phyloP scores from a whole-genome alignment of 2,888 invertebrate genomes.

The Rhagonycha lutea region DNA sequence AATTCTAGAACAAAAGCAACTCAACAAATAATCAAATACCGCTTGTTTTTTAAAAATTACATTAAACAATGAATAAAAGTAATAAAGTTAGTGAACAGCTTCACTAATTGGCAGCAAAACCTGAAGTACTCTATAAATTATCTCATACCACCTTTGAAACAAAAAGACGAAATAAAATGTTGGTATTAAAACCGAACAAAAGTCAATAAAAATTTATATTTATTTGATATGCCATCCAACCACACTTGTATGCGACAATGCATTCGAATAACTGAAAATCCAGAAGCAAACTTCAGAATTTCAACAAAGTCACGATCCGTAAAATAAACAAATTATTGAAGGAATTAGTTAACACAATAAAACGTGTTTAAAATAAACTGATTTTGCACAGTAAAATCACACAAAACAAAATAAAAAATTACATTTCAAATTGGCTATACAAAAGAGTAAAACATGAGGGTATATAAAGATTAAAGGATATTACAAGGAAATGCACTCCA shows the following conservation, averaged over 20 bases:
- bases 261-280: not conserved
- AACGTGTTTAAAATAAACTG: slow-evolving; percentile 10
- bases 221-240: not conserved
- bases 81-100: not conserved
- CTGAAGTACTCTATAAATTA: not conserved
- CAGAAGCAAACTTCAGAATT: not conserved
- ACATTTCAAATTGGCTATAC: slow-evolving; percentile 1
- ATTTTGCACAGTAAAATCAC: slow-evolving; percentile 4
- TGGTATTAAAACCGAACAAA: not conserved
- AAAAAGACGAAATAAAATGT: not conserved
- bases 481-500: slow-evolving; percentile 10
- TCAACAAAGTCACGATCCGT: slow-evolving; percentile 6
- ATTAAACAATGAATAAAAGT: not conserved
- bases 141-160: not conserved
- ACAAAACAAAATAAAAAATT: slow-evolving; percentile 5
- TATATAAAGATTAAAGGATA: not conserved
- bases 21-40: not conserved
- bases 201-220: not conserved
- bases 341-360: slow-evolving; percentile 11
- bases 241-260: not conserved
- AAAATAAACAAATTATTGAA: slow-evolving; percentile 15
- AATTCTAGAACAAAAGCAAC: not conserved
- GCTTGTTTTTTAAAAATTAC: not conserved
- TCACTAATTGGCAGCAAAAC: not conserved
- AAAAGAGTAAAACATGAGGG: not conserved